Evolutionary conservation across 2,888 invertebrate species (phyloP), one percentile per base, ranked within the genome.

Genomic region (Ephialtes manifestator): DNA sequence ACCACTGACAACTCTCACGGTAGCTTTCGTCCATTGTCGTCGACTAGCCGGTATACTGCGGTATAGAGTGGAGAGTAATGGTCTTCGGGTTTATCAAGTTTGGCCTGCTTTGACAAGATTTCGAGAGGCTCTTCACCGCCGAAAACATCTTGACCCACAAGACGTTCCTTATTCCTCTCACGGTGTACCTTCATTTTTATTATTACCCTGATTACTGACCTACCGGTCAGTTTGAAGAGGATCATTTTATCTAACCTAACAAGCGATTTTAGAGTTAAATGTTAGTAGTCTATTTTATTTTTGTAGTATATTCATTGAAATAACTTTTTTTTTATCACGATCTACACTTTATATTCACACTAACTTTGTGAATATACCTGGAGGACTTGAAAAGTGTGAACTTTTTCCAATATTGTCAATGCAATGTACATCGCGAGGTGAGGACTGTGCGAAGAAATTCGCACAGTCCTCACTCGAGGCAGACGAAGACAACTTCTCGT

Each of bases 21-120:
- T 24, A 31, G 35, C 46, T 76, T 43, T 46, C 31, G 58, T 58
- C 77, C 55, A 63, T 71, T 72, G 43, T 81, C 75, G 43, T 74
- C 35, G 18, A 20, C 20, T 28, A 15, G n/a, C 48, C 35, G 24
- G 20, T 20, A n/a, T 35, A 20, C 15, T 43, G 28, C 28, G 60
- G 18, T 18, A 35, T 11, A n/a, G 39, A 20, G 11, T 8, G 15
- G 39, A 39, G 39, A 43, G n/a, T 39, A 65, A 65, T 65, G 20
- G 65, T 20, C 28, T 18, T 20, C 18, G 39, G 39, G 11, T 43
- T 65, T 39, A 65, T 65, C 65, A 39, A 43, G 8, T 43, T 65
- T 43, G n/a, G n/a, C 20, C n/a, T 13, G 18, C 39, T 43, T 43
- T 43, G 65, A 39, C 65, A 18, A 20, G 18, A 39, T 18, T 39